Evolutionary conservation across 2,888 invertebrate species (phyloP).

Genomic region (Biston betularia): DNA sequence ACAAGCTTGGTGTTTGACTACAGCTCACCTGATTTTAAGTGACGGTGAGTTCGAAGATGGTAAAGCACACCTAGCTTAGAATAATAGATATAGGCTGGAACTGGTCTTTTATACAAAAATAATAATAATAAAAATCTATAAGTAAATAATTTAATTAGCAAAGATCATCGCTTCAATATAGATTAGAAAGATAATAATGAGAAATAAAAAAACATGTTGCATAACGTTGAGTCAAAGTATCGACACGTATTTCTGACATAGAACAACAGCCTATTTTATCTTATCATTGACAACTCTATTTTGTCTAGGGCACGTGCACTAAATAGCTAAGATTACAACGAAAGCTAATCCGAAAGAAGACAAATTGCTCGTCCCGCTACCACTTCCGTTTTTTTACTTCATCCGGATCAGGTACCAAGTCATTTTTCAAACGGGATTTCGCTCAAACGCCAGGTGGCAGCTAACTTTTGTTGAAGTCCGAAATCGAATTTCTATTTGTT

Average conservation of each 20-base stretch:
- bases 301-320: constrained; percentile 39
- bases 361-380: constrained; percentile 35
- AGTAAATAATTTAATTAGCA: too few species aligned
- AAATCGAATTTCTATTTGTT: constrained; percentile 51
- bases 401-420: constrained; percentile 30
- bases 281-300: neutral
- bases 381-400: constrained; percentile 30
- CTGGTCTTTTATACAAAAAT: too few species aligned
- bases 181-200: neutral
- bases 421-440: constrained; percentile 56
- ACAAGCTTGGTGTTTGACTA: too few species aligned
- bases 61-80: too few species aligned
- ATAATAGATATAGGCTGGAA: too few species aligned
- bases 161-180: neutral
- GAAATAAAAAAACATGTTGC: neutral
- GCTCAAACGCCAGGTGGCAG: constrained; percentile 50
- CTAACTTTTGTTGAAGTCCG: constrained; percentile 38
- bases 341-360: constrained; percentile 34
- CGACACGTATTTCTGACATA: neutral
- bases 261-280: neutral
- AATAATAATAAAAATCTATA: too few species aligned
- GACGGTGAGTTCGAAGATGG: too few species aligned
- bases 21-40: too few species aligned
- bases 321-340: constrained; percentile 37
- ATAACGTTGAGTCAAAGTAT: neutral